Evolutionary conservation across 2,797 vertebrate species (phyloP).

Genomic region (Lagodon rhomboides): DNA sequence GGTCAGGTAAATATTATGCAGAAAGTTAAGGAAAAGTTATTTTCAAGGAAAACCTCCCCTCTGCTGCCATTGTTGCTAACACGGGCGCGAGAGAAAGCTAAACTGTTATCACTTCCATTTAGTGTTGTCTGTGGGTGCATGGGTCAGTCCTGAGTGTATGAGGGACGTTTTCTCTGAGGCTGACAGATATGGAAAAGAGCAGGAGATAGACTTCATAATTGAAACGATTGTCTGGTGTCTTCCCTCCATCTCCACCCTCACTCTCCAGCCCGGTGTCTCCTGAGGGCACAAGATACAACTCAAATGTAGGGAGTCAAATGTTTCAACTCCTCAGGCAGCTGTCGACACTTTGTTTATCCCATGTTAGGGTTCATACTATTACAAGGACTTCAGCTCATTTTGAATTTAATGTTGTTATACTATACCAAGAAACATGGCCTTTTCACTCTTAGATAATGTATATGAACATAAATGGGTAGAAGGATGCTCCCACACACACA

Average conservation of each 20-base stretch:
- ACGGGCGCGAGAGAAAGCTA: no score
- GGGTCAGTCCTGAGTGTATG: background rate
- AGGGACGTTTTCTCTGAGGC: background rate
- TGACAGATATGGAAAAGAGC: constrained; percentile 6
- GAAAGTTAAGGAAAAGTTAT: background rate
- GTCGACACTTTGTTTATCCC: no score
- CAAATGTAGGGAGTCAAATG: background rate
- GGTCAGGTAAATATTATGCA: background rate
- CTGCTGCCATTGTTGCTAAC: background rate
- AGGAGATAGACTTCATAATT: background rate
- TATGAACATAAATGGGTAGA: background rate
- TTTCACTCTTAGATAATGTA: background rate
- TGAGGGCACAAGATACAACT: background rate
- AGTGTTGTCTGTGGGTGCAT: background rate
- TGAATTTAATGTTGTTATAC: background rate
- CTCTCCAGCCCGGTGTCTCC: constrained; percentile 5
- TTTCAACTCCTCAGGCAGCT: background rate
- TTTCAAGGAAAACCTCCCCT: background rate
- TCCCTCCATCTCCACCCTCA: constrained; percentile 7
- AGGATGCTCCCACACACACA: no score
- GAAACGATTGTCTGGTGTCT: constrained; percentile 4
- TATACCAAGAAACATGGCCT: background rate
- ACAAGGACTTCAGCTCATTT: background rate
- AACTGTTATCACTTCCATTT: no score
- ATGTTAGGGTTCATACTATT: no score